phyloP scores from a whole-genome alignment of 37 sponge, comb jelly and placozoan genomes.

The Ephydatia muelleri region DNA sequence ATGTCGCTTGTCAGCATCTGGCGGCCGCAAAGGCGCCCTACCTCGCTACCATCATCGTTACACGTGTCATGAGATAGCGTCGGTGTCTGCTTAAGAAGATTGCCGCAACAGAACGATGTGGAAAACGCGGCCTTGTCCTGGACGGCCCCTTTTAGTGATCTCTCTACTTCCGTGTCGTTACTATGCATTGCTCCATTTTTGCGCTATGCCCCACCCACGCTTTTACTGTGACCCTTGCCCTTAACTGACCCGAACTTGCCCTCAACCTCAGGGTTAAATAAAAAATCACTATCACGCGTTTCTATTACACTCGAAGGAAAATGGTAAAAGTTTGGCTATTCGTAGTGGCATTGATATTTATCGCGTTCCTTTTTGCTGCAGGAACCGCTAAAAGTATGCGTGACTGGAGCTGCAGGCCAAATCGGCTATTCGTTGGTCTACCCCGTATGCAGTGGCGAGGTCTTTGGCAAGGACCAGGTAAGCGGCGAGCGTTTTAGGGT shows the following conservation, averaged over 20 bases:
- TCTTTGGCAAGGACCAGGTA: constrained; percentile 94
- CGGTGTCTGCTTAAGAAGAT: constrained; percentile 33
- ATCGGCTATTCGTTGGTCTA: constrained; percentile 97
- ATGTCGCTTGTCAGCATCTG: not conserved
- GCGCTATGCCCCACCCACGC: not conserved
- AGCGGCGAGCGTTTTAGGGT: not conserved
- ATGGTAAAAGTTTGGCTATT: not conserved
- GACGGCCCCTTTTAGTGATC: not conserved
- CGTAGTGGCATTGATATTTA: not conserved
- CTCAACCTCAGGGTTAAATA: not conserved
- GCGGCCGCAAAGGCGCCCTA: not conserved
- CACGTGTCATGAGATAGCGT: not conserved
- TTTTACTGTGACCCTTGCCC: not conserved
- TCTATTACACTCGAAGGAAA: not conserved
- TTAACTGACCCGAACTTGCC: not conserved
- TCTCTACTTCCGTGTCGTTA: not conserved
- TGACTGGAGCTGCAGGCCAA: constrained; percentile 99
- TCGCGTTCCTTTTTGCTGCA: not conserved
- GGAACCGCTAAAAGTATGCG: constrained; percentile 85
- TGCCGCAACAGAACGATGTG: constrained; percentile 48
- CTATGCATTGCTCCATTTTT: not conserved
- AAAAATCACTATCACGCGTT: not conserved
- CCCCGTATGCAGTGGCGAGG: constrained; percentile 85
- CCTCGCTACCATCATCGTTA: not conserved
- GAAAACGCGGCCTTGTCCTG: not conserved